Evolutionary conservation across 2,113 vertebrate species (phyloP).

Genomic region (Callaeas wilsoni): DNA sequence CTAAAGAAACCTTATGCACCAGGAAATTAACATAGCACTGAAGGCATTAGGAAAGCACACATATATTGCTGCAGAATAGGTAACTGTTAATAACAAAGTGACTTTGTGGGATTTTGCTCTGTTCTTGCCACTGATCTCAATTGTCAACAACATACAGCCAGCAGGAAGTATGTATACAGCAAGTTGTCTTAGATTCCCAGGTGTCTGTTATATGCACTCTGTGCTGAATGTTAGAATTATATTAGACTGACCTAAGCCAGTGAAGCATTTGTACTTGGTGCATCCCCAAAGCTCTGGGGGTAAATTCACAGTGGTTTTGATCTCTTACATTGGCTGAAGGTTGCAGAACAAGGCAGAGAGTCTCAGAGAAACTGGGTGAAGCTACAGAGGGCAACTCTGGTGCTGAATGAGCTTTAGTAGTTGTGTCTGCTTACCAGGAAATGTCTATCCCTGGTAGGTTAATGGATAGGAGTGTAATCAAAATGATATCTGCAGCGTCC

Average conservation of each 20-base stretch:
- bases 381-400: fast-evolving
- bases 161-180: not conserved
- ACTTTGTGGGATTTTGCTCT: not conserved
- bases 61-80: not conserved
- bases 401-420: not conserved
- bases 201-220: not conserved
- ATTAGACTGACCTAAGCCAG: not conserved
- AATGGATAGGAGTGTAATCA: not conserved
- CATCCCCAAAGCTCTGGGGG: not conserved
- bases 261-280: not conserved
- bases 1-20: not conserved
- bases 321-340: not conserved
- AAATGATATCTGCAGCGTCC: not conserved
- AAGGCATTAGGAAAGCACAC: not conserved
- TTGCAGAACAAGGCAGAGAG: not conserved
- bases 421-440: not conserved
- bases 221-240: not conserved
- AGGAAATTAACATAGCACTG: not conserved
- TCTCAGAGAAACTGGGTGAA: not conserved
- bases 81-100: not conserved
- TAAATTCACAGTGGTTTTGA: not conserved
- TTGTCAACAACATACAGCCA: too few species aligned
- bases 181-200: not conserved
- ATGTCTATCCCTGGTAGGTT: not conserved
- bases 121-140: not conserved